Evolutionary conservation across 2,888 invertebrate genomes (phyloP), one percentile per base, ranked within the genome.

Genomic region (Synergus gifuensis): DNA sequence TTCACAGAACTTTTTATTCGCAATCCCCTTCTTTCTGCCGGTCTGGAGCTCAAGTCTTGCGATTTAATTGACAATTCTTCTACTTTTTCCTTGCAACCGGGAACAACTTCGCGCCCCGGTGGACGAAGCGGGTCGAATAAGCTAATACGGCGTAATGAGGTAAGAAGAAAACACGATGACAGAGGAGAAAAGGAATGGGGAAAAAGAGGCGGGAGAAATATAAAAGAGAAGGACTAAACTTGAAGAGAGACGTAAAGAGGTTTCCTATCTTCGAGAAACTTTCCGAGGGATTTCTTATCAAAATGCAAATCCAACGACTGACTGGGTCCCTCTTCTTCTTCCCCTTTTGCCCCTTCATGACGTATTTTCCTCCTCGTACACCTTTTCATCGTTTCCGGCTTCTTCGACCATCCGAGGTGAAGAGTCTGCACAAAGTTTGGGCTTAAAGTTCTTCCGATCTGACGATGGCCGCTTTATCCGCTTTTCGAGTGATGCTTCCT

Each of bases 211-310:
- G 36, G n/a, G 14, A 11, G 12, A 4, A 14, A 18, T n/a, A 40
- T n/a, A 62, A 54, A 78, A 46, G 66, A 76, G 69, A 49, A 67
- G 11, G 16, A 40, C 8, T 78, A 60, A 76, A 83, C 69, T 77
- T 77, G 79, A 77, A 79, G 44, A 66, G 76, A 82, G 82, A 81
- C 79, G 80, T 79, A 84, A 81, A 83, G 84, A 86, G 85, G 83
- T 88, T 88, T 87, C 82, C 86, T 85, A 87, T 87, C 86, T 85
- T 84, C 84, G 83, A 60, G 85, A 85, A 91, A 91, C 88, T 91
- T 91, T 90, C 87, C 87, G 81, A 85, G 88, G 91, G 91, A 90
- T 91, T 91, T 91, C 91, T 92, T 91, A 91, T 92, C 92, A 91
- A 92, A 92, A 92, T 92, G 92, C 91, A 91, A 92, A 92, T 92